Percentiles rank a stretch among this genome's conserved stretches.
Conservation (phyloP, 2,113 vertebrate species). For the Capra hircus region DNA sequence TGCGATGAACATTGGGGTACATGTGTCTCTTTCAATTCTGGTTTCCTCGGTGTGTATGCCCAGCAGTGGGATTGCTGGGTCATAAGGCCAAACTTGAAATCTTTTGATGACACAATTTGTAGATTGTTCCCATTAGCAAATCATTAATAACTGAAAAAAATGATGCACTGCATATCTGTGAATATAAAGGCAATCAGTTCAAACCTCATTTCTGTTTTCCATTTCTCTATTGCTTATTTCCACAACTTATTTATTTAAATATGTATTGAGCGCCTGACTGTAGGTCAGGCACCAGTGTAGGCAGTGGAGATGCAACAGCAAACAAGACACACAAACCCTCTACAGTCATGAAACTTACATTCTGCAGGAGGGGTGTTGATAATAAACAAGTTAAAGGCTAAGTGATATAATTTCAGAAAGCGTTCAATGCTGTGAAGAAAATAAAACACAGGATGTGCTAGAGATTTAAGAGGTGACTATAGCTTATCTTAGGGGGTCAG, state of each 20-base stretch:
- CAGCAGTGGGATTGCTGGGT: no score
- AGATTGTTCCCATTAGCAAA: not conserved
- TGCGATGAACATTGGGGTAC: no score
- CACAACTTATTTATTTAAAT: not conserved
- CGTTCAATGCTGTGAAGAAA: not conserved
- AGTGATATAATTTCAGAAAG: not conserved
- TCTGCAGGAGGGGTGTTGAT: not conserved
- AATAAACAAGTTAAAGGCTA: not conserved
- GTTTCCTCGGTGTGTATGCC: no score
- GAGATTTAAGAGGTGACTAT: not conserved
- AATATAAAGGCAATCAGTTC: not conserved
- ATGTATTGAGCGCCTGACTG: not conserved
- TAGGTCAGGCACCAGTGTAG: not conserved
- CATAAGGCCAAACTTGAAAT: not conserved
- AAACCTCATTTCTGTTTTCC: not conserved
- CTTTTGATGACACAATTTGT: not conserved
- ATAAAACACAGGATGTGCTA: not conserved
- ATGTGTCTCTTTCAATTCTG: no score
- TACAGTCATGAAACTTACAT: not conserved
- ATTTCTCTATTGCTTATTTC: not conserved
- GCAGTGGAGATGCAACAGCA: not conserved
- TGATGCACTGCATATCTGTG: not conserved
- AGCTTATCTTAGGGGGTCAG: not conserved
- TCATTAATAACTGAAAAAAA: constrained; percentile 5
- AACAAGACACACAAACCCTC: not conserved